A percentile compares a stretch with the other conserved stretches of the same genome.
phyloP scores from a whole-genome alignment of 1,140 invertebrate genomes.

The Meloidogyne hapla region DNA sequence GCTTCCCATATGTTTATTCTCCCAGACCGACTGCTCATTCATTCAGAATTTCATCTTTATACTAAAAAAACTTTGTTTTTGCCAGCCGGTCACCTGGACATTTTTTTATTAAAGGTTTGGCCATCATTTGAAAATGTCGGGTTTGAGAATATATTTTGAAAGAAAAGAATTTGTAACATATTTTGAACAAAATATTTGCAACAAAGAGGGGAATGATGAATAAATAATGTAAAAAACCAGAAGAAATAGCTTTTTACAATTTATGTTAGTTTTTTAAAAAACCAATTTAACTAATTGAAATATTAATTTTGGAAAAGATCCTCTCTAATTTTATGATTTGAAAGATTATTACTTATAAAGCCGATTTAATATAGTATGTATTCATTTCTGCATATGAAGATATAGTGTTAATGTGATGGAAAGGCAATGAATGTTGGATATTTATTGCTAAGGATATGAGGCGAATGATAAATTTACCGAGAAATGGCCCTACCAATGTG shows the following conservation, averaged over 20 bases:
- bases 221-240: background rate
- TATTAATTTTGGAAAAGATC: no score
- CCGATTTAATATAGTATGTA: no score
- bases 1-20: background rate
- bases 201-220: conserved; percentile 1
- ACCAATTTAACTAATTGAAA: conserved; percentile 16
- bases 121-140: background rate
- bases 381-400: no score
- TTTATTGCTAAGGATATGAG: no score
- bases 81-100: background rate
- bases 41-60: background rate
- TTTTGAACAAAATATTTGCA: conserved; percentile 1
- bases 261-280: background rate
- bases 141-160: no score
- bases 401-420: no score
- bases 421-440: no score
- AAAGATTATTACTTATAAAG: no score
- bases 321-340: background rate
- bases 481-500: no score
- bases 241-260: background rate
- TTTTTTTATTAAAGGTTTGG: background rate
- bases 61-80: background rate
- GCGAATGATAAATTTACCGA: no score
- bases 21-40: background rate
- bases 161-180: background rate